Evolutionary conservation across 2,888 invertebrate species (phyloP).

Genomic region (Seira sanloemensis): DNA sequence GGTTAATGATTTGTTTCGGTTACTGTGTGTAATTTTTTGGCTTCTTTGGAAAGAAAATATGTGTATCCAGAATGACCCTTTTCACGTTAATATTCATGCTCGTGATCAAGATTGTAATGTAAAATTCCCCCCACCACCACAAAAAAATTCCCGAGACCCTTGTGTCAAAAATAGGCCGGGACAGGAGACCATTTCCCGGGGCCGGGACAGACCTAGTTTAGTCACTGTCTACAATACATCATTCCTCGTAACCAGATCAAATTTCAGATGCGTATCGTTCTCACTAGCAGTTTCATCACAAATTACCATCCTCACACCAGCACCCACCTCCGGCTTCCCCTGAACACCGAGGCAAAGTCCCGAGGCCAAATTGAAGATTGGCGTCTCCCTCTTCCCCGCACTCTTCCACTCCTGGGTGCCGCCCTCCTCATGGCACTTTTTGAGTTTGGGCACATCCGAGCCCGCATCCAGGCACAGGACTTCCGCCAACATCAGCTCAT

Average conservation of each 20-base stretch:
- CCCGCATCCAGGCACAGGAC: slow-evolving; percentile 89
- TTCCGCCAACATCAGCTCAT: slow-evolving; percentile 89
- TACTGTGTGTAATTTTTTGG: no score
- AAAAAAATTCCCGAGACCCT: no score
- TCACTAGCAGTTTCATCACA: slow-evolving; percentile 64
- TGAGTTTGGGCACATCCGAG: slow-evolving; percentile 82
- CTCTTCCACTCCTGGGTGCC: slow-evolving; percentile 92
- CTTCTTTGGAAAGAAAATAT: no score
- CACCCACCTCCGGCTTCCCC: slow-evolving; percentile 55
- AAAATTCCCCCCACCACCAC: no score
- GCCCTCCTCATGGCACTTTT: slow-evolving; percentile 95
- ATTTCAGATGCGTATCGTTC: slow-evolving; percentile 44
- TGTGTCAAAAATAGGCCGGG: no score
- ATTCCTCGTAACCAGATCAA: slow-evolving; percentile 68
- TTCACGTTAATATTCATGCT: no score
- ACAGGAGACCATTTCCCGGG: no score
- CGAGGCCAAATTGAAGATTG: slow-evolving; percentile 90
- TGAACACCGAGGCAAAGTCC: slow-evolving; percentile 85
- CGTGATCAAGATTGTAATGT: no score
- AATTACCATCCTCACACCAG: slow-evolving; percentile 66
- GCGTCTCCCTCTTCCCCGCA: slow-evolving; percentile 74
- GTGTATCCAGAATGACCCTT: no score
- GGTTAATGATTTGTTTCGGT: no score
- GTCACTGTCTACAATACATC: no score
- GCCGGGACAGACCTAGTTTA: no score